Conservation (phyloP, 1,140 invertebrate genomes). For the Pseudachorutes palmiensis region DNA sequence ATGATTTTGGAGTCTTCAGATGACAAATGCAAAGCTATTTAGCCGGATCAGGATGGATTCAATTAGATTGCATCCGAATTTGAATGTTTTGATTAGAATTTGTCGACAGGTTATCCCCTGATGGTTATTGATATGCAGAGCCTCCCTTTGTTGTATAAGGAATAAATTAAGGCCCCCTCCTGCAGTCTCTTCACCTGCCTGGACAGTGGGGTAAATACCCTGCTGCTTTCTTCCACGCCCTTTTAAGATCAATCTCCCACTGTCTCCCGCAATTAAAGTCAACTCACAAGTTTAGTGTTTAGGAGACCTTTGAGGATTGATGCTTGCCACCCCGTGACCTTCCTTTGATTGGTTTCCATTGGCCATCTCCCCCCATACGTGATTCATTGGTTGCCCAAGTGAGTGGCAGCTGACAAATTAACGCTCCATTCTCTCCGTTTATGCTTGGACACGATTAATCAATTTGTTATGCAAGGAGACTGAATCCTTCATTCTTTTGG, state of each 20-base stretch:
- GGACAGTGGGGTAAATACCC: slow-evolving; percentile 36
- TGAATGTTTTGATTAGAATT: background rate
- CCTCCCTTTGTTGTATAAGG: background rate
- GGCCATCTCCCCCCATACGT: background rate
- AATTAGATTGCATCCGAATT: no score
- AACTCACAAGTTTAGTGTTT: background rate
- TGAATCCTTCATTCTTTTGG: slow-evolving; percentile 9
- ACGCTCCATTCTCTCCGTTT: slow-evolving; percentile 20
- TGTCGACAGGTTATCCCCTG: background rate
- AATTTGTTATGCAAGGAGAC: slow-evolving; percentile 9
- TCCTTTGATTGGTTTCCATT: background rate
- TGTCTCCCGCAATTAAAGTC: slow-evolving; percentile 6
- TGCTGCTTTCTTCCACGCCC: slow-evolving; percentile 35
- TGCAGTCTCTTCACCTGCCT: slow-evolving; percentile 31
- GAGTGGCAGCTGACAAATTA: slow-evolving; percentile 38
- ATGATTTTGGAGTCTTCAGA: no score
- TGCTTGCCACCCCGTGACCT: background rate
- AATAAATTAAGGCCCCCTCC: slow-evolving; percentile 25
- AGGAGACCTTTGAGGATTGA: background rate
- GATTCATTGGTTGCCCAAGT: slow-evolving; percentile 13
- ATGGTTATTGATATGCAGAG: no score
- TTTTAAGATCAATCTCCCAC: slow-evolving; percentile 36
- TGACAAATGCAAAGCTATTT: no score
- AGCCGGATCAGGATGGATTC: no score
- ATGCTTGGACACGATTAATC: slow-evolving; percentile 36